phyloP scores from a whole-genome alignment of 2,888 invertebrate species.

The Melanchra persicariae region DNA sequence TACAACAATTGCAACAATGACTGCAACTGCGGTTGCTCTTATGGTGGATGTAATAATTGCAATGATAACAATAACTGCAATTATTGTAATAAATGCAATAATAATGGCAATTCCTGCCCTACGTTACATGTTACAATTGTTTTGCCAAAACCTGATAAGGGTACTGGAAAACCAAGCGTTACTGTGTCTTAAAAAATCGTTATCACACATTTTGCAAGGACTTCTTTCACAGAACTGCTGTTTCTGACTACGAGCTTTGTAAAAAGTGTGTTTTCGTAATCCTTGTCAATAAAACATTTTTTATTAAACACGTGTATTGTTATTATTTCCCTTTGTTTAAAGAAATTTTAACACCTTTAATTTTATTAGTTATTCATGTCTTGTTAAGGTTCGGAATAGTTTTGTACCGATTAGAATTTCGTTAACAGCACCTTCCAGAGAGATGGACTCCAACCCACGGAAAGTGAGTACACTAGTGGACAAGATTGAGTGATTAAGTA shows the following conservation, averaged over 20 bases:
- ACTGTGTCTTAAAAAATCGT: constrained; percentile 14
- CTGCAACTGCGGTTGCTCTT: constrained; percentile 11
- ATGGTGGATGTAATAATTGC: background rate
- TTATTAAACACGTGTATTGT: background rate
- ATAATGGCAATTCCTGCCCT: constrained; percentile 13
- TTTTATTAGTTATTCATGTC: background rate
- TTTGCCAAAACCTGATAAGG: constrained; percentile 43
- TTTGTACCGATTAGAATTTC: background rate
- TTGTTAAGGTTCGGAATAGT: background rate
- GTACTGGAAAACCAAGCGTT: constrained; percentile 3
- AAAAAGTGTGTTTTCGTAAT: background rate
- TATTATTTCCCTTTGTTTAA: background rate
- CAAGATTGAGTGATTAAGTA: background rate
- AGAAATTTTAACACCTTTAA: background rate
- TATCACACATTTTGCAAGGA: too few species aligned
- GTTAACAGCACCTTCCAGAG: too few species aligned
- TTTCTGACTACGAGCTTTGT: background rate
- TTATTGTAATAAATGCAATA: constrained; percentile 20
- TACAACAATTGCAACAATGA: background rate
- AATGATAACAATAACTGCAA: constrained; percentile 11
- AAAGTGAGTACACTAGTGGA: background rate
- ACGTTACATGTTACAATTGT: constrained; percentile 53
- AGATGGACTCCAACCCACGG: background rate
- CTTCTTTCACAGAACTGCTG: background rate
- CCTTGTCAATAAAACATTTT: constrained; percentile 25